Conservation (phyloP, 2,113 vertebrate species). For the Austrofundulus limnaeus region DNA sequence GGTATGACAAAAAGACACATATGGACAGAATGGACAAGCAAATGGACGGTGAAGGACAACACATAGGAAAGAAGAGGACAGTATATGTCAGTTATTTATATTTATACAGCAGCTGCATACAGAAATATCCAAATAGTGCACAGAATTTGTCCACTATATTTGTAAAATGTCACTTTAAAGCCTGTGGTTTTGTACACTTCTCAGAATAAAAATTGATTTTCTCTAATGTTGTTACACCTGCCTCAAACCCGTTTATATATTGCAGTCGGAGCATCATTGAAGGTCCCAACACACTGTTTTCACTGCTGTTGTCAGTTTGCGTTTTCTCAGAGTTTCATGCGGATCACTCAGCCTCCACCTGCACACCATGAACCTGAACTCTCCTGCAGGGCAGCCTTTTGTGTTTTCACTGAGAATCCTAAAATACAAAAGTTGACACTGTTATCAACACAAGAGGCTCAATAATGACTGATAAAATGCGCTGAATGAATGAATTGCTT, state of each 20-base stretch:
- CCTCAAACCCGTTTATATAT: not conserved
- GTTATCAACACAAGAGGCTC: not conserved
- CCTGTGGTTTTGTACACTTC: too few relatives aligned
- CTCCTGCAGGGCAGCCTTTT: not conserved
- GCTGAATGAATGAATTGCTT: too few relatives aligned
- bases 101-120: not conserved
- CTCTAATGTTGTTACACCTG: not conserved
- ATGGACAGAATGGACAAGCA: conserved; percentile 11
- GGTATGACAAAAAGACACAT: conserved; percentile 18
- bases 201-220: too few relatives aligned
- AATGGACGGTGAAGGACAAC: not conserved
- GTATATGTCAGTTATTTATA: conserved; percentile 43
- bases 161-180: too few relatives aligned
- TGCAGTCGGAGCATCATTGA: not conserved
- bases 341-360: too few relatives aligned
- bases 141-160: too few relatives aligned
- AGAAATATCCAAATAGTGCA: conserved; percentile 5
- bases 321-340: not conserved
- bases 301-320: not conserved
- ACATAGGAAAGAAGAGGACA: conserved; percentile 26
- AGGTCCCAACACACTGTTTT: not conserved
- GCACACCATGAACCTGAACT: not conserved
- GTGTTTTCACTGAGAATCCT: not conserved
- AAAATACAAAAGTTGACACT: not conserved
- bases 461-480: too few relatives aligned